Conservation (phyloP, 2,113 vertebrate species). For the Siniperca chuatsi region DNA sequence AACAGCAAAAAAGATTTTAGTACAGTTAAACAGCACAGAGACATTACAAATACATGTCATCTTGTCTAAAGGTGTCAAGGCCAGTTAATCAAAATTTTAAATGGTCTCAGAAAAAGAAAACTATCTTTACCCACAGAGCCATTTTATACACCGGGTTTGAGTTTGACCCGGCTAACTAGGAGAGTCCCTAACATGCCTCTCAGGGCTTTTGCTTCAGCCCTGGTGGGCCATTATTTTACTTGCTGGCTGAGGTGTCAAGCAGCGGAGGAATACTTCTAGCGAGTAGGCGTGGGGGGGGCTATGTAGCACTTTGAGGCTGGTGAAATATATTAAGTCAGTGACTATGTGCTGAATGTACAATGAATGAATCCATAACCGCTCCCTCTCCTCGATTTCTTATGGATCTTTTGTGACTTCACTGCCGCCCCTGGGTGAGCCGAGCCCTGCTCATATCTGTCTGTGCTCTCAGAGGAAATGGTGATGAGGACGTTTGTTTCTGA, state of each 20-base stretch:
- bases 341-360: constrained; percentile 29
- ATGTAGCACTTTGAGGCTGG: neutral
- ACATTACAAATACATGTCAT: neutral
- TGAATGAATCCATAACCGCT: neutral
- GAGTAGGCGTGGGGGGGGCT: neutral
- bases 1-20: neutral
- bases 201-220: neutral
- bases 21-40: neutral
- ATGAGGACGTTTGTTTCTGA: constrained; percentile 44
- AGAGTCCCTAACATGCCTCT: constrained; percentile 43
- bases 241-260: constrained; percentile 19
- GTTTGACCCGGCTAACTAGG: neutral
- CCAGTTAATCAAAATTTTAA: neutral
- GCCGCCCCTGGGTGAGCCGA: neutral
- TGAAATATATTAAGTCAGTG: constrained; percentile 4
- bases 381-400: neutral
- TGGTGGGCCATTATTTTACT: constrained; percentile 44
- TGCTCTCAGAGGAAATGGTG: constrained; percentile 28
- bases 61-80: neutral
- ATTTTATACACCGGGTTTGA: neutral
- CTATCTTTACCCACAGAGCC: neutral
- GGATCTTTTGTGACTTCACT: neutral
- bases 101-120: constrained; percentile 2
- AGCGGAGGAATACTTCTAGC: neutral
- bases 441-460: neutral